Base-by-base conservation (phyloP, 2,888 invertebrate genomes). In the Listrodromus nycthemerus region DNA sequence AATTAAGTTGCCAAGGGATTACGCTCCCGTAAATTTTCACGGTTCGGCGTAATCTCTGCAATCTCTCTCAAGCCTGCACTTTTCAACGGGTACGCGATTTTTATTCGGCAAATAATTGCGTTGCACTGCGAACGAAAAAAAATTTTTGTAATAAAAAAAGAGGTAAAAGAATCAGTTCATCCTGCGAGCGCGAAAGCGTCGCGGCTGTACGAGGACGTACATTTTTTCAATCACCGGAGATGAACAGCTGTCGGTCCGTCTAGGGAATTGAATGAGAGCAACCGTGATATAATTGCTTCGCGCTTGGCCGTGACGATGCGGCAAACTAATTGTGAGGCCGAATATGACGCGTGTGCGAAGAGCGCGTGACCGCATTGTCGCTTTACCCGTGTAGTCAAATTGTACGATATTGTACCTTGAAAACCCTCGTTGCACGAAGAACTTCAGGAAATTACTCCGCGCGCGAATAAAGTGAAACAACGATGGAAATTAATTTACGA, bases 251-350 rank as follows among this genome's bases (percentile, higher is more conserved):
- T n/a, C 50, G 50, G 19, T 2, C 2, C 19, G 50, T 21, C 50
- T 52, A 21, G 41, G 41, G 21, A 45, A 37, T 24, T 24, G 37
- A 27, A 55, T 58, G 41, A 16, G 19, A 55, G 24, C 55, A 33
- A 52, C 33, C 21, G 37, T 16, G 21, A 41, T 41, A 24, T 24
- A 58, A 71, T 58, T 71, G 37, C 21, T 24, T 24, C 8, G 55
- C 50, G 50, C 50, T 45, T 21, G 50, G 19, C 19, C 50, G 6
- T 52, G 58, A 41, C 24, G 24, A 21, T 58, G 27, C 58, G 24
- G 58, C 8, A n/a, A 58, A 27, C 41, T 71, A 58, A 71, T 71
- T 71, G 55, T 58, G 55, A 41, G 55, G 71, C 13, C 13, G 21
- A 71, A 37, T 33, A n/a, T 55, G 41, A n/a, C 70, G 3, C 58